Evolutionary conservation across 2,797 vertebrate genomes (phyloP).

Genomic region (Crocodylus rhombifer): DNA sequence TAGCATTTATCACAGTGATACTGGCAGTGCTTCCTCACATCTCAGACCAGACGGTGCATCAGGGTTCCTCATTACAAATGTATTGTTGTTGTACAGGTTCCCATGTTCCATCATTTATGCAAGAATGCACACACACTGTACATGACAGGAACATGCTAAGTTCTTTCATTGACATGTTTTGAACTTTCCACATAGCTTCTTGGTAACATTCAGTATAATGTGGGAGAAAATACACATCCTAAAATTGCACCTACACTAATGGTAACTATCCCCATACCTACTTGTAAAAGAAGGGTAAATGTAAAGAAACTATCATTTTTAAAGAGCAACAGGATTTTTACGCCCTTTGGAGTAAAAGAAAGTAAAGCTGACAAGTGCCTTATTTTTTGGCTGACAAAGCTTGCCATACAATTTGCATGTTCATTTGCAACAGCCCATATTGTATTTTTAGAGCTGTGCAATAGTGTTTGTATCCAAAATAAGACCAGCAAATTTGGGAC

Average conservation of each 20-base stretch:
- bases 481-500: neutral
- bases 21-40: neutral
- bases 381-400: no score
- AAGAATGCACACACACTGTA: neutral
- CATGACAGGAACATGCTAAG: neutral
- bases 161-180: constrained; percentile 15
- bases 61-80: neutral
- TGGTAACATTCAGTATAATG: neutral
- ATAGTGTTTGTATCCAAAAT: neutral
- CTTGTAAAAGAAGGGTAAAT: neutral
- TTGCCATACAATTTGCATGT: neutral
- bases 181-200: neutral
- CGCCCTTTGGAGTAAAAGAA: neutral
- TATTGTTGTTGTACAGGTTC: neutral
- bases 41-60: neutral
- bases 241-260: neutral
- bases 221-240: constrained; percentile 10
- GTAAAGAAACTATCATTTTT: neutral
- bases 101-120: neutral
- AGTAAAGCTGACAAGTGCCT: neutral
- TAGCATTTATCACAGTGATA: neutral
- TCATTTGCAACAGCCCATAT: neutral
- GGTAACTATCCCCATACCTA: neutral
- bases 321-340: neutral
- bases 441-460: neutral